phyloP scores from a whole-genome alignment of 2,797 vertebrate genomes.

The Gouania willdenowi region DNA sequence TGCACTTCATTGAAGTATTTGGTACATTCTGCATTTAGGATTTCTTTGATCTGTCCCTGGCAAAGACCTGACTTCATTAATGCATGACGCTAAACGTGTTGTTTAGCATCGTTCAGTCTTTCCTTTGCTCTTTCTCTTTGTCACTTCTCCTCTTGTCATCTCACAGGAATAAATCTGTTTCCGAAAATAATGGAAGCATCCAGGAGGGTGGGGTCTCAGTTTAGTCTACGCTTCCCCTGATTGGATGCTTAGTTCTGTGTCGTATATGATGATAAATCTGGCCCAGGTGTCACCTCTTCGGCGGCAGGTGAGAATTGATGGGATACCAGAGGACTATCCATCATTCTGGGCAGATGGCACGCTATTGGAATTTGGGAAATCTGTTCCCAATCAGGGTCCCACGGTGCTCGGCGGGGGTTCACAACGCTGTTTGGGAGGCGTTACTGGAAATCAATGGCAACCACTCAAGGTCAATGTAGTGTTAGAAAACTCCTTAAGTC shows the following conservation, averaged over 20 bases:
- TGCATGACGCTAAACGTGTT: too few relatives aligned
- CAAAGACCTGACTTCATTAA: too few relatives aligned
- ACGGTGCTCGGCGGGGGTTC: constrained; percentile 81
- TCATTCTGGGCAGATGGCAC: constrained; percentile 92
- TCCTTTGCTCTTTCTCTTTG: constrained; percentile 18
- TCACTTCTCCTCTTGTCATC: constrained; percentile 50
- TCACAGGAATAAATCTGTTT: constrained; percentile 73
- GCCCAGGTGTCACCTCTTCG: constrained; percentile 91
- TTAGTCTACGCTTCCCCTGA: constrained; percentile 62
- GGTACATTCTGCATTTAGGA: too few relatives aligned
- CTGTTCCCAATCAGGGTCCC: constrained; percentile 98
- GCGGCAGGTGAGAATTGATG: constrained; percentile 93
- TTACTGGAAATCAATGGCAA: constrained; percentile 98
- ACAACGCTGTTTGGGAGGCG: constrained; percentile 88
- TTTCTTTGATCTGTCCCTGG: too few relatives aligned
- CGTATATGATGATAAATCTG: constrained; percentile 93
- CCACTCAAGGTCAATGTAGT: constrained; percentile 99
- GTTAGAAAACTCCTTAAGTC: constrained; percentile 96
- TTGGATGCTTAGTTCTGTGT: constrained; percentile 64
- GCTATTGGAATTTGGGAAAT: constrained; percentile 98
- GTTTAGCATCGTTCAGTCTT: constrained; percentile 25
- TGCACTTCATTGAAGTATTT: too few relatives aligned
- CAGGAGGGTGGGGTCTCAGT: constrained; percentile 52
- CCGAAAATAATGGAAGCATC: constrained; percentile 72
- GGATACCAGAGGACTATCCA: constrained; percentile 89